These are phyloP conservation scores for Takifugu rubripes DNA, from an alignment of 2,797 vertebrate genomes.

Conservation along the genomic window DNA sequence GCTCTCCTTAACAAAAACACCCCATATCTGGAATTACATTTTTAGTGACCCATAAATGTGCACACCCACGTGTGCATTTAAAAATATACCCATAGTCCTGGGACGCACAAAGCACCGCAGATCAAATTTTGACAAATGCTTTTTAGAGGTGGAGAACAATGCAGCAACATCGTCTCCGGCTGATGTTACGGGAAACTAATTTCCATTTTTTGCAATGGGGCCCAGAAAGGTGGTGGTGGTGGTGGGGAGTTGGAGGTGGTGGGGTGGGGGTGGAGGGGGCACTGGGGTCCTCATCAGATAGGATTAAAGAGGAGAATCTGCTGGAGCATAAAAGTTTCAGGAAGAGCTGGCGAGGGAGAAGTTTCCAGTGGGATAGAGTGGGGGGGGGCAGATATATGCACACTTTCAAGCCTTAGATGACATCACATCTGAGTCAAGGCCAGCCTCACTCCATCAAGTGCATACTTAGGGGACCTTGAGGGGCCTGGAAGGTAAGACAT, in stretches of 20 bases:
- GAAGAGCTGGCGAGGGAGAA: conserved; percentile 25
- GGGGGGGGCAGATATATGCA: conserved; percentile 17
- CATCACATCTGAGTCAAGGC: too few species aligned
- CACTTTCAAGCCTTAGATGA: too few species aligned
- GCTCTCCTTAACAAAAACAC: conserved; percentile 16
- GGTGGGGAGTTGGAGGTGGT: neutral
- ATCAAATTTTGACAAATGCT: conserved; percentile 59
- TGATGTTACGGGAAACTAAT: conserved; percentile 41
- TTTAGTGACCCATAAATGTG: neutral
- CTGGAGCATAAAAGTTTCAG: conserved; percentile 59
- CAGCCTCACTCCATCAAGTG: too few species aligned
- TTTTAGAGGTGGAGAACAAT: conserved; percentile 52
- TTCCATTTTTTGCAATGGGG: conserved; percentile 61
- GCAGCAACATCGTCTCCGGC: conserved; percentile 38
- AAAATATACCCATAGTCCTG: conserved; percentile 20
- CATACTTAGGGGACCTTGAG: too few species aligned
- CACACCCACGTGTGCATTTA: neutral
- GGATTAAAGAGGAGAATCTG: conserved; percentile 59
- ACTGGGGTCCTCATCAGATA: conserved; percentile 62
- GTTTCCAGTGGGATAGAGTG: conserved; percentile 2
- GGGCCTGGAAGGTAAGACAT: too few species aligned
- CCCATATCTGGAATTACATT: conserved; percentile 6
- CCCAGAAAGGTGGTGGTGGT: conserved; percentile 3
- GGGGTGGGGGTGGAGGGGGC: neutral
- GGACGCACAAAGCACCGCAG: conserved; percentile 37